These are phyloP conservation scores for Taenaris catops DNA, from an alignment of 2,888 invertebrate species.

Conservation along the genomic window DNA sequence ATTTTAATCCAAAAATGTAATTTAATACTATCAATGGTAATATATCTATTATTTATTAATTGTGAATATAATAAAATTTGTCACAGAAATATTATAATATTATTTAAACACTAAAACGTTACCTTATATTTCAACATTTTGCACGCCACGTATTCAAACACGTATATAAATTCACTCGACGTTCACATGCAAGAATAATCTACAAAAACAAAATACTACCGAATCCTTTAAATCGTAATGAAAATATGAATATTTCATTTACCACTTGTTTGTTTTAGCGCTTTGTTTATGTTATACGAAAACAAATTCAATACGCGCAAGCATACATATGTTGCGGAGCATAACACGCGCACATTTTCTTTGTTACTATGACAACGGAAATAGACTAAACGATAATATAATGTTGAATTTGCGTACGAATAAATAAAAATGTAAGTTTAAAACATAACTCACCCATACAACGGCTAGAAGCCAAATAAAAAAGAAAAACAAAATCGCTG, in stretches of 20 bases:
- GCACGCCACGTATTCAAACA: slow-evolving; percentile 1
- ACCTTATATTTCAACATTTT: background rate
- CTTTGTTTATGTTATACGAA: slow-evolving; percentile 19
- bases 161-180: background rate
- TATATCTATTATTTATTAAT: too few relatives aligned
- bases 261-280: background rate
- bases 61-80: too few relatives aligned
- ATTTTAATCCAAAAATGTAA: too few relatives aligned
- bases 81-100: too few relatives aligned
- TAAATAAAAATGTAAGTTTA: slow-evolving; percentile 20
- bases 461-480: slow-evolving; percentile 81
- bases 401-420: too few relatives aligned
- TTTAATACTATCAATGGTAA: too few relatives aligned
- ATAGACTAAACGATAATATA: slow-evolving; percentile 1
- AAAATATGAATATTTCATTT: background rate
- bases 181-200: background rate
- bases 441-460: slow-evolving; percentile 73
- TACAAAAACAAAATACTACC: background rate
- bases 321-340: slow-evolving; percentile 3
- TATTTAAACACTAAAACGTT: too few relatives aligned
- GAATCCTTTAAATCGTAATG: background rate
- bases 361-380: slow-evolving; percentile 21
- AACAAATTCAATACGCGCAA: slow-evolving; percentile 14
- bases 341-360: slow-evolving; percentile 20
- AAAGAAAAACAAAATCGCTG: slow-evolving; percentile 68